Evolutionary conservation across 2,797 vertebrate genomes (phyloP), one percentile per base, ranked within the genome.

Genomic region (Oreortyx pictus): DNA sequence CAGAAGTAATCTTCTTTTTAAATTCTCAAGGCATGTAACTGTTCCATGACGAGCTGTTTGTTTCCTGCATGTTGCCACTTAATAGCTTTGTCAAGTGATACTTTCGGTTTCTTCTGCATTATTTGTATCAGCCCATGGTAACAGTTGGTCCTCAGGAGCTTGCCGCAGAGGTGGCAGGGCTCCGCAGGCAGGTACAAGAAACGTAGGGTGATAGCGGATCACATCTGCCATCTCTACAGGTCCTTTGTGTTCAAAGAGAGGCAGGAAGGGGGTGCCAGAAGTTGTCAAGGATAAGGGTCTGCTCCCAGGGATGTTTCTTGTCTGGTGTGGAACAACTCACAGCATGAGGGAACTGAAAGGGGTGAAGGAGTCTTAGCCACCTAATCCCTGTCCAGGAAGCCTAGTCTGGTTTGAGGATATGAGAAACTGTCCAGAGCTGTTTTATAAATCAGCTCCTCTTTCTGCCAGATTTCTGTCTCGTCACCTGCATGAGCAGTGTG

Each of bases 351-450:
- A 64, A 15, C 33, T 72, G 76, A 64, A 52, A 33, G 54, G 19
- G 25, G 6, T 59, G 50, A 29, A 64, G 25, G 35, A 85, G 43
- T 35, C 19, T 86, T 37, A 49, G 59, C 52, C 22, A 29, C 41
- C 23, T 33, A 60, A 64, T 52, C 15, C 31, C 22, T 49, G 44
- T 86, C 13, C 12, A 66, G 39, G 61, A 82, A 72, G 33, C 44
- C 54, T 4, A 11, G 3, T 41, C 9, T 39, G 14, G 67, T 66
- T 60, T 29, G 33, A 54, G 47, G 39, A 10, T 29, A 6, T 15
- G 24, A 66, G 64, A 66, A 57, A 41, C 22, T 1, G 2, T 17
- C n/a, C 0, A 0, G 54, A 39, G 52, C 47, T 8, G 0, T 71
- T 87, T 83, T 6, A 8, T 71, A 37, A 35, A 57, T 49, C 41